Evolutionary conservation across 2,113 vertebrate genomes (phyloP).

Genomic region (Podarcis cretensis): DNA sequence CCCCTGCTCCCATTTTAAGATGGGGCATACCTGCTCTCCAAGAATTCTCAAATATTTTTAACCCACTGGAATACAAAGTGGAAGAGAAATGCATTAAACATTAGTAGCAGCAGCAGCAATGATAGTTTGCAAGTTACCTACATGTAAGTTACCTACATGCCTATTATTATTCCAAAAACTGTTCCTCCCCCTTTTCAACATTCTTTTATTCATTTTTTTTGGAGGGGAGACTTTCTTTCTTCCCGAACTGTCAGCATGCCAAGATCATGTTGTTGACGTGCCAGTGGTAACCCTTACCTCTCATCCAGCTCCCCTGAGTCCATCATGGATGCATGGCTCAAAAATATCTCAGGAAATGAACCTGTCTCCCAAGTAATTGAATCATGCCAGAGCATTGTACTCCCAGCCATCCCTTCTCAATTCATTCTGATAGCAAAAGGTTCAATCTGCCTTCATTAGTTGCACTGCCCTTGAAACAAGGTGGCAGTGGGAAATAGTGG

Average conservation of each 20-base stretch:
- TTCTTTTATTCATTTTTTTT: too few relatives aligned
- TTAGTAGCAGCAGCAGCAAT: too few relatives aligned
- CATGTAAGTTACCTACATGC: too few relatives aligned
- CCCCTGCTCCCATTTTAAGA: too few relatives aligned
- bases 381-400: slow-evolving; percentile 61
- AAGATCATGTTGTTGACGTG: not conserved
- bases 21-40: too few relatives aligned
- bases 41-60: too few relatives aligned
- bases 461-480: slow-evolving; percentile 61
- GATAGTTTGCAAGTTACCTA: too few relatives aligned
- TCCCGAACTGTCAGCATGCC: too few relatives aligned
- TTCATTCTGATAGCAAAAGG: slow-evolving; percentile 58
- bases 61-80: too few relatives aligned
- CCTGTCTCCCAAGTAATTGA: slow-evolving; percentile 66
- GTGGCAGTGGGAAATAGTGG: slow-evolving; percentile 31
- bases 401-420: slow-evolving; percentile 39
- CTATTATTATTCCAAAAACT: too few relatives aligned
- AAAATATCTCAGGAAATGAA: slow-evolving; percentile 63
- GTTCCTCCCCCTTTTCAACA: too few relatives aligned
- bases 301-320: slow-evolving; percentile 28
- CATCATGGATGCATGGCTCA: slow-evolving; percentile 48
- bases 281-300: not conserved
- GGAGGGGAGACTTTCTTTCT: accelerated
- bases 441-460: slow-evolving; percentile 74
- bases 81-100: too few relatives aligned